Evolutionary conservation across 2,113 vertebrate species (phyloP).

Genomic region (Cryptomyrus ogoouensis): DNA sequence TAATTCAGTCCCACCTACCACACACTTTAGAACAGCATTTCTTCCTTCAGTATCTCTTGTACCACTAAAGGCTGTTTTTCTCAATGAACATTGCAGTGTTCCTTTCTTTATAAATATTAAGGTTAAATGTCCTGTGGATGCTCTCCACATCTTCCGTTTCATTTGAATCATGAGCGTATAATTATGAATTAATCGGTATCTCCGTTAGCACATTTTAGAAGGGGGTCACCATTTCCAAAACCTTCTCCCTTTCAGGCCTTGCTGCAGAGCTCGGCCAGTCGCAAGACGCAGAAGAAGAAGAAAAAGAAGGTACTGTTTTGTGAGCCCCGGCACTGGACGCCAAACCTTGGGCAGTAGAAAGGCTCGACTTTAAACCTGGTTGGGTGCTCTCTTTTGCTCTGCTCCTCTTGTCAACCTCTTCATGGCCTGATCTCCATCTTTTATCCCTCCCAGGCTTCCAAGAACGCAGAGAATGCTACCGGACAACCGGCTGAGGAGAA

Average conservation of each 20-base stretch:
- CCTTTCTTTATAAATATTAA: not conserved
- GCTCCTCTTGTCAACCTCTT: not conserved
- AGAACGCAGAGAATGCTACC: conserved; percentile 83
- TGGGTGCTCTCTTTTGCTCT: not conserved
- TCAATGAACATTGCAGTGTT: not conserved
- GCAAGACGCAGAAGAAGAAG: conserved; percentile 98
- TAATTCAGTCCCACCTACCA: not conserved
- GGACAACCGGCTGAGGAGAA: conserved; percentile 78
- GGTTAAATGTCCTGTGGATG: not conserved
- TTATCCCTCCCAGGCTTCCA: conserved; percentile 71
- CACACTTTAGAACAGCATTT: not conserved
- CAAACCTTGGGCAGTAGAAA: not conserved
- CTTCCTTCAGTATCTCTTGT: not conserved
- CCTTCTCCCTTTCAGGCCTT: conserved; percentile 66
- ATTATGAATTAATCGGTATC: not conserved
- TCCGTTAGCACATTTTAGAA: not conserved
- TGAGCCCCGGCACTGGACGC: not conserved
- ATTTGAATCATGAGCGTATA: not conserved
- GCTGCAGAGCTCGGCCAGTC: conserved; percentile 90
- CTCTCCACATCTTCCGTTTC: not conserved
- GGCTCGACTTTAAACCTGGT: not conserved
- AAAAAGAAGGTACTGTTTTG: conserved; percentile 90
- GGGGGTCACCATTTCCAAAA: not conserved
- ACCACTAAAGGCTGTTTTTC: not conserved
- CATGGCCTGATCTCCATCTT: not conserved